Evolutionary conservation across 2,113 vertebrate genomes (phyloP).

Genomic region (Carassius auratus): DNA sequence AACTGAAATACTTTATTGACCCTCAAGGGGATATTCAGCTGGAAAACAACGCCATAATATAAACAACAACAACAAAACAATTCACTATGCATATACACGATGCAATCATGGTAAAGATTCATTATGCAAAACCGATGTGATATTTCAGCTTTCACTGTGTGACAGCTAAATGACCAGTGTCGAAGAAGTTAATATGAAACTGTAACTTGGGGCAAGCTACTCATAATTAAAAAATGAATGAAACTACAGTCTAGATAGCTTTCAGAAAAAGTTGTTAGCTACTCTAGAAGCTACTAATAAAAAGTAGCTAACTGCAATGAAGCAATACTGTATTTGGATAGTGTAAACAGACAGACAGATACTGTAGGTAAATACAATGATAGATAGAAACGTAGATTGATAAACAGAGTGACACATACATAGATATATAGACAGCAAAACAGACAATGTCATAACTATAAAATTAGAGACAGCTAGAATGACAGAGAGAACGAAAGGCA

Average conservation of each 20-base stretch:
- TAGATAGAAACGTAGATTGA: neutral
- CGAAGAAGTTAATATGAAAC: neutral
- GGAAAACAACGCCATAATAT: neutral
- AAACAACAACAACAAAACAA: too few species aligned
- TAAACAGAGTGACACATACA: neutral
- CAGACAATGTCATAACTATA: neutral
- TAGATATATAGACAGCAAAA: neutral
- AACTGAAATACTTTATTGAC: slow-evolving; percentile 46
- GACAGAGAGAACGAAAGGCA: too few species aligned
- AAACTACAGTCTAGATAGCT: neutral
- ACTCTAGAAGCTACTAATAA: neutral
- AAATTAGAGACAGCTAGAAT: neutral
- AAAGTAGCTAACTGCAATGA: neutral
- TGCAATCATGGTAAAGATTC: neutral
- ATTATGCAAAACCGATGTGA: neutral
- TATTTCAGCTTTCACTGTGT: neutral
- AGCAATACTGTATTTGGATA: neutral
- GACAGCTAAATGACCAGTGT: neutral
- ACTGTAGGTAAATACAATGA: neutral
- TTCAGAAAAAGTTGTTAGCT: neutral
- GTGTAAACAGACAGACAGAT: neutral
- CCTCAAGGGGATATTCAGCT: slow-evolving; percentile 37
- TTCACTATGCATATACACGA: neutral
- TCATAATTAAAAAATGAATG: neutral
- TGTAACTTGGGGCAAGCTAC: neutral